Percentiles rank a stretch among this genome's conserved stretches.
Conservation (phyloP, 2,797 vertebrate species). For the Gallinago nigripennis region DNA sequence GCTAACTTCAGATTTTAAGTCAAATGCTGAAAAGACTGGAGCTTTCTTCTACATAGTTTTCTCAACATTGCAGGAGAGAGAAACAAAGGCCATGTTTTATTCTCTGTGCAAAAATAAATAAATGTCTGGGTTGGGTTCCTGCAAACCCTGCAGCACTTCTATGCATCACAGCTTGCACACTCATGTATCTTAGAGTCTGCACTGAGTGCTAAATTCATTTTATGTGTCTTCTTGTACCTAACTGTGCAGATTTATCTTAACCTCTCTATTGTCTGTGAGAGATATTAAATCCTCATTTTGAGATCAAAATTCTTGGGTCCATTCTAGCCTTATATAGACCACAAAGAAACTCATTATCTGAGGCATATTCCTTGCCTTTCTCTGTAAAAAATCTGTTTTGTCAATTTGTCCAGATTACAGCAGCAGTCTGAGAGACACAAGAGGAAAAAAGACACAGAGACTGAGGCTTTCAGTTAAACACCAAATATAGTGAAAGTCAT, state of each 20-base stretch:
- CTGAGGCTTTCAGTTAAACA: not conserved
- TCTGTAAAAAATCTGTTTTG: not conserved
- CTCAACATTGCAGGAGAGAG: not conserved
- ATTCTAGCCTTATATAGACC: not conserved
- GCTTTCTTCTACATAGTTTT: not conserved
- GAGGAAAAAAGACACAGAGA: not conserved
- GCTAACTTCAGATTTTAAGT: not conserved
- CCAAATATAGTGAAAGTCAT: not conserved
- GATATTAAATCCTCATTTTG: constrained; percentile 7
- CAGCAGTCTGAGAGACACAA: not conserved
- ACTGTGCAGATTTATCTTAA: not conserved
- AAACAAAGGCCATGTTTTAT: not conserved
- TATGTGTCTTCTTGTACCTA: not conserved
- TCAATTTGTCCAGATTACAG: not conserved
- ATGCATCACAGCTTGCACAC: not conserved
- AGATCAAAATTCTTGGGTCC: not conserved
- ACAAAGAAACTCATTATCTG: not conserved
- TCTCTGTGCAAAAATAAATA: constrained; percentile 12
- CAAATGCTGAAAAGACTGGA: not conserved
- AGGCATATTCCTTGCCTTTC: not conserved
- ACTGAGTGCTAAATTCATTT: not conserved
- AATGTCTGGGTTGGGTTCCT: not conserved
- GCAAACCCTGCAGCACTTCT: not conserved
- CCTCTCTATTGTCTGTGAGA: not conserved
- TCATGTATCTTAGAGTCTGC: not conserved